Evolutionary conservation across 2,888 invertebrate genomes (phyloP), one percentile per base, ranked within the genome.

Genomic region (Sarcophaga rosellei): DNA sequence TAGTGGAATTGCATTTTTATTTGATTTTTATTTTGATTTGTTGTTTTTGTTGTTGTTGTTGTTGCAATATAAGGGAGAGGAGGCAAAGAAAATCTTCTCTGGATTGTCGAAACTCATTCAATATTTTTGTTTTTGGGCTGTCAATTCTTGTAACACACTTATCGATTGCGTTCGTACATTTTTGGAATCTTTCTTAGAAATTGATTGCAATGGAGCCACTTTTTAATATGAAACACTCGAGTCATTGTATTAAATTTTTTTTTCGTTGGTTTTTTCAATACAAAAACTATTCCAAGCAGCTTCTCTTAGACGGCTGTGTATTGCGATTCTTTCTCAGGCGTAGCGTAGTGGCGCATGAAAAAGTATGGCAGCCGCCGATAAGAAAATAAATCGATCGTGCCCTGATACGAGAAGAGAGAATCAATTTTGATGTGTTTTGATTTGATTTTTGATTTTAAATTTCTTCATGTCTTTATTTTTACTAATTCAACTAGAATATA

Each of bases 121-220:
- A 63, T 35, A 21, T 59, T 44, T 53, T 47, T 3, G 61, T 25
- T 47, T n/a, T 62, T 61, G 61, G 72, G 73, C 68, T 70, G 59
- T 62, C 81, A 81, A 75, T 76, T 72, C 57, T 65, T 66, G 53
- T 53, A 53, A 35, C 35, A 35, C 66, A 72, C 77, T 86, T 86
- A 86, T 70, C 86, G 86, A 81, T 86, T 84, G 75, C 81, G 86
- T 81, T 86, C 84, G 66, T 84, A 86, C 86, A 86, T 84, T 86
- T 86, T 86, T 61, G 84, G 84, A 84, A 86, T 84, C 84, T 84
- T 84, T 68, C 81, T 84, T 72, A 86, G 78, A 86, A 81, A 86
- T 72, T 84, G 77, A 75, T 86, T 81, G 81, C 84, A 86, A 78
- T 86, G 47, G 69, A 86, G 86, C 78, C 86, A 86, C 77, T 84